Conservation (phyloP, 2,797 vertebrate species). For the Sylvia borin region DNA sequence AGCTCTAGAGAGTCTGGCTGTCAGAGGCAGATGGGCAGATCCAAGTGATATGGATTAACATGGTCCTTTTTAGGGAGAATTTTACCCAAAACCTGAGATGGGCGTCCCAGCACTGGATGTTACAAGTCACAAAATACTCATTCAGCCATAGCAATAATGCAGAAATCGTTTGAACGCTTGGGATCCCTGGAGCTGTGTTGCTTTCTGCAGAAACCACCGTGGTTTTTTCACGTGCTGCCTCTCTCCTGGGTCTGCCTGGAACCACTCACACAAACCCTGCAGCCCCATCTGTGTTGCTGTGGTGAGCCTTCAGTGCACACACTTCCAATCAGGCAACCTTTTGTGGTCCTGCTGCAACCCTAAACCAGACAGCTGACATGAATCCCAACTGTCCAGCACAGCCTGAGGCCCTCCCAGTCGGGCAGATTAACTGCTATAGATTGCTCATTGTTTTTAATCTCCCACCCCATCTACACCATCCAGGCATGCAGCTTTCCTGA, state of each 20-base stretch:
- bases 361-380: neutral
- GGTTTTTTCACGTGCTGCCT: neutral
- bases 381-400: neutral
- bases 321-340: neutral
- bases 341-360: neutral
- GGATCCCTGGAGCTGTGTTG: neutral
- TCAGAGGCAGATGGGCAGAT: neutral
- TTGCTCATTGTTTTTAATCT: neutral
- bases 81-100: neutral
- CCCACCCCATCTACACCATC: neutral
- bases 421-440: neutral
- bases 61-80: neutral
- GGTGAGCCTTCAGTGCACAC: neutral
- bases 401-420: neutral
- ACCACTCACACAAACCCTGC: neutral
- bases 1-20: neutral
- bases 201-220: neutral
- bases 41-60: neutral
- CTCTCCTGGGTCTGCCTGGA: neutral
- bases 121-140: neutral
- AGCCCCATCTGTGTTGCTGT: neutral
- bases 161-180: neutral
- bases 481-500: neutral
- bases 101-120: accelerated
- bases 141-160: neutral